Evolutionary conservation across 2,113 vertebrate species (phyloP), one percentile per base, ranked within the genome.

Genomic region (Silurus glanis): DNA sequence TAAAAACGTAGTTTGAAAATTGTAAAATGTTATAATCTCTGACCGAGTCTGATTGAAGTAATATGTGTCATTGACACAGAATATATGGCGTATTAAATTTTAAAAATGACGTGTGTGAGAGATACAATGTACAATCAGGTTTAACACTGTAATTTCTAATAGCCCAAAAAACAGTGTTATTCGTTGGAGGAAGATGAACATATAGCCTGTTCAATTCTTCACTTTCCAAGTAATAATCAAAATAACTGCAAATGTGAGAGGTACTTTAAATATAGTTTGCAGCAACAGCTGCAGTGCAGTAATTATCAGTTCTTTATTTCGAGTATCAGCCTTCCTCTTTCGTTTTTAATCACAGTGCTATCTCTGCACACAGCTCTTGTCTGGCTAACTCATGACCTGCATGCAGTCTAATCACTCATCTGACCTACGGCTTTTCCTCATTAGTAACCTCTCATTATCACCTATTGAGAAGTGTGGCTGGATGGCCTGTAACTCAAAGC

Each of bases 401-500:
- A 21, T 56, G 45, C 49, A 64, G 28, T 80, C 47, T 84, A 84
- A 87, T 84, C 74, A 75, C 76, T n/a, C 17, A 64, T 89, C 78
- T 81, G 25, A 87, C 82, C 71, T 14, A 83, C 21, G 14, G 78
- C 45, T 49, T 80, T 86, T 81, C 62, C 66, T 85, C 69, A 82
- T 86, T 80, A 86, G 58, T 58, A 83, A 82, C 74, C 58, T 88
- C 58, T 89, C 85, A 85, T 89, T 87, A 89, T 67, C 69, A 79
- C 85, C 85, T 89, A 90, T 92, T 93, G 91, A 90, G 87, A 90
- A 79, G 83, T 89, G 92, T 92, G 89, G 90, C 92, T 86, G 88
- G 91, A 91, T 86, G 88, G 90, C 89, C 85, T 87, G 84, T 86
- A 91, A 93, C 88, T 88, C 90, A 85, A 88, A 91, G 88, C 90